Conservation (phyloP, 2,888 invertebrate species). For the Apocheima hispidaria region DNA sequence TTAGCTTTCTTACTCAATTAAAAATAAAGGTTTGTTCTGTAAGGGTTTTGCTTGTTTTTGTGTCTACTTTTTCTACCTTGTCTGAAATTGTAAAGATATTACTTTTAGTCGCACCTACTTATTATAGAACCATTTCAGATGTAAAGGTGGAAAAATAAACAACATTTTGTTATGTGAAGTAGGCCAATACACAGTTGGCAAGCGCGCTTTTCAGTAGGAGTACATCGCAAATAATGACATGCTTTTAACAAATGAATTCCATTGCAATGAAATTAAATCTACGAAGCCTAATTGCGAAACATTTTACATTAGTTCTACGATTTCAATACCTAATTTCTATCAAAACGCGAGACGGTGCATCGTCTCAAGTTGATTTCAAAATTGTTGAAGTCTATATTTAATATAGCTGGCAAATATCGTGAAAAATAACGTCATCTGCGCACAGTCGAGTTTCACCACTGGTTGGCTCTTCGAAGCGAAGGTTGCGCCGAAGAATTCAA, state of each 20-base stretch:
- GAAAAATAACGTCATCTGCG: too few relatives aligned
- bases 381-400: too few relatives aligned
- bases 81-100: not conserved
- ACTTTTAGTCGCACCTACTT: not conserved
- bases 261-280: slow-evolving; percentile 23
- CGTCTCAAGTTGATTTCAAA: too few relatives aligned
- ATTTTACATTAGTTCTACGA: not conserved
- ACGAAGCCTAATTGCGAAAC: slow-evolving; percentile 6
- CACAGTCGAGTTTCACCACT: too few relatives aligned
- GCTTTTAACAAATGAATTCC: slow-evolving; percentile 27
- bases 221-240: slow-evolving; percentile 17
- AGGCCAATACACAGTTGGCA: slow-evolving; percentile 27
- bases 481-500: too few relatives aligned
- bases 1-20: too few relatives aligned
- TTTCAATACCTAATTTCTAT: slow-evolving; percentile 2
- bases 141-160: slow-evolving; percentile 18
- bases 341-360: not conserved
- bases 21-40: not conserved
- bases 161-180: slow-evolving; percentile 14
- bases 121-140: not conserved
- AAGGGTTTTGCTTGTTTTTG: not conserved
- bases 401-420: too few relatives aligned
- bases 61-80: not conserved
- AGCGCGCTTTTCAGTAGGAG: slow-evolving; percentile 20
- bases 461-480: too few relatives aligned